Evolutionary conservation across 2,113 vertebrate genomes (phyloP), one percentile per base, ranked within the genome.

Genomic region (Carassius gibelio): DNA sequence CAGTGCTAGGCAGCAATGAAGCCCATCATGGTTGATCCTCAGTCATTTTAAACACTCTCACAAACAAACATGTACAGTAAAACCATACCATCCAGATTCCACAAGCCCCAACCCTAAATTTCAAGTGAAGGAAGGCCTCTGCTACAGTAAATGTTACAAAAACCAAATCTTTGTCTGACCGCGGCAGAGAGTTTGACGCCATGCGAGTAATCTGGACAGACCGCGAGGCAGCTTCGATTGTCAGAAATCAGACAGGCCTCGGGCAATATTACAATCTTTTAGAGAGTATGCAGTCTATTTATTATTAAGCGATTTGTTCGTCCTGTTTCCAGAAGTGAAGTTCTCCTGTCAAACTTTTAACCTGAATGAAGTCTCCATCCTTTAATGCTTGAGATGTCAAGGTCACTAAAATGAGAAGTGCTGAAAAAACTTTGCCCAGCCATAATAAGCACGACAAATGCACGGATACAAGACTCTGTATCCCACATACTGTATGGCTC

Each of bases 281-380:
- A 69, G 52, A 36, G 26, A 14, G 10, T 57, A 78, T 55, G 9
- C 55, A 68, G 15, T 88, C 45, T 4, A 77, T 50, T 57, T 48
- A 75, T 68, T 69, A 66, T 85, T 57, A 74, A 48, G 34, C 23
- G 11, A 57, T 72, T 72, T 81, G 74, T 62, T 57, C 42, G 2
- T 68, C 55, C 57, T 17, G 17, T 38, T 77, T 86, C 76, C 66
- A 68, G 26, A 61, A 50, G 7, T 23, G 71, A 78, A 76, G 83
- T 34, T 82, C 38, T 34, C 30, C 81, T 10, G 19, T 52, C 66
- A 83, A 68, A 55, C 77, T 76, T 82, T 81, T 81, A 88, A 84
- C 86, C 82, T 69, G 75, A 80, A 91, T 88, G 55, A 68, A 86
- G 57, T 75, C 48, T 61, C 71, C 52, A 74, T 83, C 75, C 34